These are phyloP conservation scores for Aplocera efformata DNA, from an alignment of 2,888 invertebrate species.

Conservation along the genomic window DNA sequence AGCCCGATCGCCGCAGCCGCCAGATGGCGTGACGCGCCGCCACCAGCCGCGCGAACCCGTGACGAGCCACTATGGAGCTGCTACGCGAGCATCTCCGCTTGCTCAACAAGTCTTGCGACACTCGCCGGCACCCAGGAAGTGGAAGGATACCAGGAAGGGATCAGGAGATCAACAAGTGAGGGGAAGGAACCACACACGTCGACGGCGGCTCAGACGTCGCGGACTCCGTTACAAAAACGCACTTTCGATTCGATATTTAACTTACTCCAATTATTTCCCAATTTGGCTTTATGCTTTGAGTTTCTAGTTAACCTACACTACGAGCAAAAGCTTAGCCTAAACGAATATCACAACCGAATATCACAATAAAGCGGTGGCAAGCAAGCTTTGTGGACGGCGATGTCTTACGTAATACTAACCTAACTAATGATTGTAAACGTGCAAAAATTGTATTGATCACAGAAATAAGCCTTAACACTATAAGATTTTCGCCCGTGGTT, in stretches of 20 bases:
- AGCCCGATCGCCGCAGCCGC: conserved; percentile 82
- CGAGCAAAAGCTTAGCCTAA: conserved; percentile 73
- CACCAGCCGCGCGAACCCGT: conserved; percentile 86
- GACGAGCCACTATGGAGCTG: conserved; percentile 82
- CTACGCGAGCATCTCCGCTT: conserved; percentile 61
- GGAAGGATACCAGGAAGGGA: conserved; percentile 46
- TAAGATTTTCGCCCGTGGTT: conserved; percentile 59
- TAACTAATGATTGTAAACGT: conserved; percentile 69
- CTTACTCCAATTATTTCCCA: conserved; percentile 48
- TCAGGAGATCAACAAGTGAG: conserved; percentile 48
- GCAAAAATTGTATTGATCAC: conserved; percentile 74
- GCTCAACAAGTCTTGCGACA: conserved; percentile 53
- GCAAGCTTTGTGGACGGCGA: conserved; percentile 80
- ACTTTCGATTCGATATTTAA: conserved; percentile 22
- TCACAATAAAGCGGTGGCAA: conserved; percentile 76
- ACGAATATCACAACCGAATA: conserved; percentile 77
- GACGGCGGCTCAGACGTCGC: conserved; percentile 44
- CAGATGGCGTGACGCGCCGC: conserved; percentile 86
- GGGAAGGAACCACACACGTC: conserved; percentile 35
- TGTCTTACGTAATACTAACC: conserved; percentile 75
- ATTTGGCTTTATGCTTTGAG: conserved; percentile 16
- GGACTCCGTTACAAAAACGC: conserved; percentile 46
- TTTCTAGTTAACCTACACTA: conserved; percentile 41
- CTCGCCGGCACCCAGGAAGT: conserved; percentile 35
- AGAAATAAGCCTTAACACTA: conserved; percentile 77